These are phyloP conservation scores for Rhynchopsitta pachyrhyncha DNA, from an alignment of 2,113 vertebrate genomes.

Conservation along the genomic window DNA sequence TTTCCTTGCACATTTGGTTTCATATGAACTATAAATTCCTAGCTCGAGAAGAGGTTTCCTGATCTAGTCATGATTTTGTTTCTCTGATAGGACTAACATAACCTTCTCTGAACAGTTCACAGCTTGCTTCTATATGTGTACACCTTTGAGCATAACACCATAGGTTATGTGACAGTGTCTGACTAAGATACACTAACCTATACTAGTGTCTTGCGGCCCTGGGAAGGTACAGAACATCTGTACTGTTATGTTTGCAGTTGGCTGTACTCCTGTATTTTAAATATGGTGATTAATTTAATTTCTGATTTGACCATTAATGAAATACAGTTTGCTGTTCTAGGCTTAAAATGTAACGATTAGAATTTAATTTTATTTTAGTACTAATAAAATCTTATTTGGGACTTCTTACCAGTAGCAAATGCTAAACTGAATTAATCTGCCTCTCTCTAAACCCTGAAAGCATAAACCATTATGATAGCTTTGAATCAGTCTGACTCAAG, in stretches of 20 bases:
- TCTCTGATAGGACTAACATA: not conserved
- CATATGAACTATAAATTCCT: not conserved
- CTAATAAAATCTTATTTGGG: not conserved
- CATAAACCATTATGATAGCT: not conserved
- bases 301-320: not conserved
- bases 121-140: not conserved
- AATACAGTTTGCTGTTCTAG: not conserved
- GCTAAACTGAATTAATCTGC: not conserved
- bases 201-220: not conserved
- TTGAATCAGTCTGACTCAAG: not conserved
- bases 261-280: not conserved
- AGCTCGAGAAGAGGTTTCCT: not conserved
- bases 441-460: not conserved
- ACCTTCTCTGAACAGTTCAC: not conserved
- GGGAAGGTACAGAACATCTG: not conserved
- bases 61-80: not conserved
- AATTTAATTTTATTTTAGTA: not conserved
- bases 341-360: not conserved
- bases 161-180: rapidly evolving
- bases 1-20: not conserved
- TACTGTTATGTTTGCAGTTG: not conserved
- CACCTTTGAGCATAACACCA: not conserved
- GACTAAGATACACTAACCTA: not conserved
- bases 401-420: not conserved
- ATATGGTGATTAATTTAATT: not conserved